Conservation (phyloP, 2,113 vertebrate genomes). For the Xenus cinereus region DNA sequence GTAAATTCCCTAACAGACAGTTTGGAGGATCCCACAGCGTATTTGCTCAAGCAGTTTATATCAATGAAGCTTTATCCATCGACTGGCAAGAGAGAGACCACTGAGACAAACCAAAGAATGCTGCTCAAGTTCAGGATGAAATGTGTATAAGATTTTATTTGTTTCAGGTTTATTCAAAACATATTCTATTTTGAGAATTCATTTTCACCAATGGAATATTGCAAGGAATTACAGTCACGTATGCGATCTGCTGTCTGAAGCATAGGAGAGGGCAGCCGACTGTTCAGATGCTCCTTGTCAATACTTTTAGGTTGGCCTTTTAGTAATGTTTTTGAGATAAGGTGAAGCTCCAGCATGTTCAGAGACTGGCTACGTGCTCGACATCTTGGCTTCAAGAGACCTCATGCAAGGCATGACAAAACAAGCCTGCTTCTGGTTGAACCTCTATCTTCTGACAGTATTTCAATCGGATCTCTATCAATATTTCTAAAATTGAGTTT, state of each 20-base stretch:
- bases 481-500: not conserved
- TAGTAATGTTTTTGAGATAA: not conserved
- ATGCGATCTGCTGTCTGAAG: not conserved
- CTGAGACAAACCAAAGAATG: not conserved
- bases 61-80: not conserved
- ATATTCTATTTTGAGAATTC: not conserved
- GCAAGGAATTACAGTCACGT: not conserved
- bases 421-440: not conserved
- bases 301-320: not conserved
- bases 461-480: not conserved
- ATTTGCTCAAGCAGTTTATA: not conserved
- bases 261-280: fast-evolving
- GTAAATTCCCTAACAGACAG: not conserved
- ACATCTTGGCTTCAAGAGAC: not conserved
- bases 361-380: not conserved
- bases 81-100: not conserved
- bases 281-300: not conserved
- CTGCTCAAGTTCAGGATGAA: not conserved
- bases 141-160: fast-evolving
- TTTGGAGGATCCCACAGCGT: not conserved
- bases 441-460: not conserved
- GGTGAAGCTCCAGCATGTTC: not conserved
- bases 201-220: not conserved
- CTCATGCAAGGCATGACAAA: not conserved
- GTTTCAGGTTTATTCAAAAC: not conserved